These are phyloP conservation scores for Muraenolepis orangiensis DNA, from an alignment of 2,797 vertebrate species.

Conservation along the genomic window DNA sequence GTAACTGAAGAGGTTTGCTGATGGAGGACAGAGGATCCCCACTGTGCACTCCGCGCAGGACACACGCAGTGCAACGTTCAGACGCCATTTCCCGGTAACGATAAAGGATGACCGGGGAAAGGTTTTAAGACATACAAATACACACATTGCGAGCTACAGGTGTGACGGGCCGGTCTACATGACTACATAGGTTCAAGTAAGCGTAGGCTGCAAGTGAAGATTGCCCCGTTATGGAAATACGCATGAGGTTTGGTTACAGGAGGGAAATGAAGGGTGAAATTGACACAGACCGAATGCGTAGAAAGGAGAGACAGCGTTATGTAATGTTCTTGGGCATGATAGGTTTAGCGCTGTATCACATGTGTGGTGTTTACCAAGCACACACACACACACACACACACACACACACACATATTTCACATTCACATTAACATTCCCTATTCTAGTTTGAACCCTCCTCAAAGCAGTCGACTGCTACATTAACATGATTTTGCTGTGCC, in stretches of 20 bases:
- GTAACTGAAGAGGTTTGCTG: not conserved
- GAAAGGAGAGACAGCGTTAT: not conserved
- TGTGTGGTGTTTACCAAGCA: not conserved
- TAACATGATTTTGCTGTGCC: not conserved
- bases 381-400: too few relatives aligned
- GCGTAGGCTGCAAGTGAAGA: not conserved
- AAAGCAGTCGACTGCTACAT: not conserved
- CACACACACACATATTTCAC: not conserved
- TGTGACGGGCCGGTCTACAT: not conserved
- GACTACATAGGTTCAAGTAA: not conserved
- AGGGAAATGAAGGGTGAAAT: not conserved
- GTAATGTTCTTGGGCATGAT: not conserved
- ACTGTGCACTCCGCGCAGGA: not conserved
- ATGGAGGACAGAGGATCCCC: not conserved
- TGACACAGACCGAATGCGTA: not conserved
- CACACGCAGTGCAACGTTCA: not conserved
- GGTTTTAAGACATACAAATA: not conserved
- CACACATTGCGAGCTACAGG: not conserved
- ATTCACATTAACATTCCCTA: not conserved
- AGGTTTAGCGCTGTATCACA: not conserved
- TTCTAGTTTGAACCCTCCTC: not conserved
- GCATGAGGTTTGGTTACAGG: not conserved
- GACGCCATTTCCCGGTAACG: not conserved
- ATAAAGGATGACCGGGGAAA: not conserved
- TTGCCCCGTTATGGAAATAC: too few relatives aligned